Base-by-base conservation (phyloP, 2,888 invertebrate species). In the Epiblema foenella region DNA sequence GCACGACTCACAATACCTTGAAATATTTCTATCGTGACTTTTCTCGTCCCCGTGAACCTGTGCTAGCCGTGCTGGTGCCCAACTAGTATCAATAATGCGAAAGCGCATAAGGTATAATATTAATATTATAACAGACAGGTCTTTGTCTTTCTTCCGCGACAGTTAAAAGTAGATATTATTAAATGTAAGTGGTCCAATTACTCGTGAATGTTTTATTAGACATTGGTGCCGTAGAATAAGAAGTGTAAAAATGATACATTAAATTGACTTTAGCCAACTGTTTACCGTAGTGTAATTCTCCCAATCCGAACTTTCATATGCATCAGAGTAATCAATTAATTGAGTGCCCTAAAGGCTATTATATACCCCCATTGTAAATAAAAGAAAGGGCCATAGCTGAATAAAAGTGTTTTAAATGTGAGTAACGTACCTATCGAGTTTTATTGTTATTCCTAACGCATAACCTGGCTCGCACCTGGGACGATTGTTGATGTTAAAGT, bases 371-470 rank as follows among this genome's bases (percentile, higher is more conserved):
- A 12, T 42, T 42, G 5, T 15, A 15, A 42, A 51, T 51, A 18
- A 18, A 24, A 62, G 46, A 49, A 62, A 62, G 10, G 20, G 3
- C 5, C 69, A 74, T 60, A 69, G 72, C 54, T 65, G 60, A 24
- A 72, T 65, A 73, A 64, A 37, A 71, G 57, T 51, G 56, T 69
- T 70, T 65, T 59, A 56, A 64, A 66, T 67, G 68, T 62, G 73
- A 68, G 67, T 73, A 72, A 72, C 69, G 72, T 60, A 69, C n/a
- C n/a, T n/a, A n/a, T n/a, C 69, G 76, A 76, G 76, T 79, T 83
- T 80, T 85, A 85, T 86, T 86, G 83, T 83, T 86, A 86, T 85
- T 85, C 85, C 68, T 63, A 73, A 76, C 77, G 78, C 82, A 76
- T 73, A 75, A 54, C 65, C 59, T 37, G 20, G 4, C 24, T 24